phyloP scores from a whole-genome alignment of 1,140 invertebrate species.

The Rhizoglyphus robini region DNA sequence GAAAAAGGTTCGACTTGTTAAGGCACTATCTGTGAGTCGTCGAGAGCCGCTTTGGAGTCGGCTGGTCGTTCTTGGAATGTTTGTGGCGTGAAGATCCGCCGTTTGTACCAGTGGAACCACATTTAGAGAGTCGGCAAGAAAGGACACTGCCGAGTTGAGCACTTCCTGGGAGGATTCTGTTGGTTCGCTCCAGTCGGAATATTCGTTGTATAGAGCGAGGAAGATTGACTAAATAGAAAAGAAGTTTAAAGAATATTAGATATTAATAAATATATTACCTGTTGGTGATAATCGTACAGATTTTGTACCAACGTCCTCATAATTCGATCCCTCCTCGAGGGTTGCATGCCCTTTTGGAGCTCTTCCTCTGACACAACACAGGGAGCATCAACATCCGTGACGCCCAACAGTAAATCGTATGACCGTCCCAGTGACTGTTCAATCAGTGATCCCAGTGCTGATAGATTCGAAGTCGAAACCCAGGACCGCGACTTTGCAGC shows the following conservation, averaged over 20 bases:
- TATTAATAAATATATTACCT: slow-evolving; percentile 20
- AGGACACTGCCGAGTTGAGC: slow-evolving; percentile 74
- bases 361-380: slow-evolving; percentile 55
- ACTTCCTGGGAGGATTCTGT: slow-evolving; percentile 42
- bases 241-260: no score
- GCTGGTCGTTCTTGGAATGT: slow-evolving; percentile 4
- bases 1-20: not conserved
- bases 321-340: slow-evolving; percentile 71
- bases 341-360: slow-evolving; percentile 81
- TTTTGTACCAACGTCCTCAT: slow-evolving; percentile 77
- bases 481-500: slow-evolving; percentile 11
- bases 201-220: slow-evolving; percentile 90
- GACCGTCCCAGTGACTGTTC: slow-evolving; percentile 20
- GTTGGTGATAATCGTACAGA: slow-evolving; percentile 28
- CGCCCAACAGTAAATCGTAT: slow-evolving; percentile 77
- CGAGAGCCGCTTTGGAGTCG: not conserved
- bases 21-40: not conserved
- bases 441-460: slow-evolving; percentile 20
- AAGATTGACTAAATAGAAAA: slow-evolving; percentile 78
- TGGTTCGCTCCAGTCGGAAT: slow-evolving; percentile 80
- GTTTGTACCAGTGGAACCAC: slow-evolving; percentile 82
- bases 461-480: not conserved
- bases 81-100: slow-evolving; percentile 81
- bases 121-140: slow-evolving; percentile 79
- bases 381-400: slow-evolving; percentile 22